Evolutionary conservation across 2,888 invertebrate species (phyloP), one percentile per base, ranked within the genome.

Genomic region (Periphyllus acericola): DNA sequence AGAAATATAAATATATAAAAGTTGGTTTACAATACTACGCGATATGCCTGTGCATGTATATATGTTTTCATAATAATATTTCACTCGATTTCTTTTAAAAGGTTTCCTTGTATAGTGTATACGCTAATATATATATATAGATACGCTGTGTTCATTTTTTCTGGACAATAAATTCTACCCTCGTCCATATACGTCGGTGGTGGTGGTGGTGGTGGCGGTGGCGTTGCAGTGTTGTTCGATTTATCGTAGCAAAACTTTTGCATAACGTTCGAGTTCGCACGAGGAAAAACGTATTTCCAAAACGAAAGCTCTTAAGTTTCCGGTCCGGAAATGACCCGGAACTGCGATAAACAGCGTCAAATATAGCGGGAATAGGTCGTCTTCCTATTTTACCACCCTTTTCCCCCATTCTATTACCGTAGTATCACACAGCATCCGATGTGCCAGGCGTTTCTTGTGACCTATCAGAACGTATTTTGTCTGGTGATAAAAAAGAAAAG

Each of bases 321-420:
- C 87, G 87, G 87, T 87, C n/a, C 87, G 87, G 87, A 87, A 87
- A 87, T 81, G 87, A 87, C 81, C 87, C 87, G 87, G 87, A 87
- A 87, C 87, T 66, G 74, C 81, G 87, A 87, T 87, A 87, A 87
- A 87, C 87, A 74, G 80, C 87, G 80, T 72, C 87, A 81, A 87
- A 87, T 81, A 87, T 74, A 80, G 46, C 36, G 21, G 66, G 72
- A 86, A 86, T 72, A 80, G 86, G 86, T 86, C 86, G 32, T 87
- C 87, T 81, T 87, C 74, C 87, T 87, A 81, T 87, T 87, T 25
- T 55, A 21, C 55, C 1, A 21, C 32, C 32, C 17, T 2, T 55
- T 25, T 40, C 2, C n/a, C 4, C 60, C 32, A 5, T 79, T 46
- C 55, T 52, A 32, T 29, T 55, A 9, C 60, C 74, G 36, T 34